Conservation (phyloP, 2,888 invertebrate genomes). For the Apoda limacodes region DNA sequence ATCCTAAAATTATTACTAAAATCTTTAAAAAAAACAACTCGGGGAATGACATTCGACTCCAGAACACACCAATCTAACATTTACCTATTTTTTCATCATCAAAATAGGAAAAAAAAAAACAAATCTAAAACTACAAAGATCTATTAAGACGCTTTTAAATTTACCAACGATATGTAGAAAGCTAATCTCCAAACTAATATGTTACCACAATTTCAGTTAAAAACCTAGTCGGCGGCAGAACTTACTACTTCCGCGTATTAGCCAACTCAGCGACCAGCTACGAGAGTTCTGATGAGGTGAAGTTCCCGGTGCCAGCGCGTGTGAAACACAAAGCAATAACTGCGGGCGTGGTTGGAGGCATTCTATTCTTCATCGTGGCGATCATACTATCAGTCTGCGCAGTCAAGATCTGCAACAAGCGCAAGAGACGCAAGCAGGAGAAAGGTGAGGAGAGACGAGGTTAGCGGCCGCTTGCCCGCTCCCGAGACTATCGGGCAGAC, state of each 20-base stretch:
- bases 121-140: too few species aligned
- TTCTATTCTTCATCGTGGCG: constrained; percentile 97
- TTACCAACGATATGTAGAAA: too few species aligned
- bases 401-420: constrained; percentile 97
- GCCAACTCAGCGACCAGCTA: constrained; percentile 89
- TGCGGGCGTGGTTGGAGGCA: constrained; percentile 96
- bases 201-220: constrained; percentile 78
- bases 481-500: too few species aligned
- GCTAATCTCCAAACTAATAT: background rate
- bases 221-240: constrained; percentile 90
- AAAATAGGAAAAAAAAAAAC: too few species aligned
- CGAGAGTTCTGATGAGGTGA: constrained; percentile 89
- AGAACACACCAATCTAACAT: too few species aligned
- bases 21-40: too few species aligned
- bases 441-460: constrained; percentile 80
- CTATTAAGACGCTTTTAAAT: too few species aligned
- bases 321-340: constrained; percentile 96
- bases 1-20: too few species aligned
- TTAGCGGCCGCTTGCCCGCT: constrained; percentile 42
- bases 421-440: constrained; percentile 96
- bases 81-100: too few species aligned
- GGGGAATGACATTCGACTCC: too few species aligned
- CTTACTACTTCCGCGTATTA: constrained; percentile 92
- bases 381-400: constrained; percentile 97
- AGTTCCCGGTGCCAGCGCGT: constrained; percentile 89